Conservation (phyloP, 2,113 vertebrate species). For the Cacatua alba region DNA sequence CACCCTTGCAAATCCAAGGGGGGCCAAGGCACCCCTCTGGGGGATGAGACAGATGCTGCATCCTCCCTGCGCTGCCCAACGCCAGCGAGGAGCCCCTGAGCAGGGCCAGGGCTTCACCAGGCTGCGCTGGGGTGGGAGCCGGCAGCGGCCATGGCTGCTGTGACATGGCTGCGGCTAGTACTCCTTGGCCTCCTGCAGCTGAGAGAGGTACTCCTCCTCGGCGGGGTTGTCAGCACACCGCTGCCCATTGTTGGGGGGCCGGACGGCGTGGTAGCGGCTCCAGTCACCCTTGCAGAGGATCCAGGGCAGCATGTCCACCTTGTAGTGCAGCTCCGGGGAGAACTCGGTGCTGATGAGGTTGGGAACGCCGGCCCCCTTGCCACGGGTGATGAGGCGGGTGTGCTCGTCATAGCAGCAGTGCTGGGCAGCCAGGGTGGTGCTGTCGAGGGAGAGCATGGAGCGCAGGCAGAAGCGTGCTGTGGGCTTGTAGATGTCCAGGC, state of each 20-base stretch:
- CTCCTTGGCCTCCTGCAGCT: constrained; percentile 90
- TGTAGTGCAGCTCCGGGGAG: constrained; percentile 92
- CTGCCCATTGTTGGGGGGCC: constrained; percentile 88
- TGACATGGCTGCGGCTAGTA: constrained; percentile 70
- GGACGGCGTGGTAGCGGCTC: constrained; percentile 86
- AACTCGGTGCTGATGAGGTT: constrained; percentile 91
- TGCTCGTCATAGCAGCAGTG: constrained; percentile 89
- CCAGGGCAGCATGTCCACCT: constrained; percentile 91
- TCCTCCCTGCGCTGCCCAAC: neutral
- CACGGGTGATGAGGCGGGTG: constrained; percentile 86
- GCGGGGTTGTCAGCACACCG: constrained; percentile 84
- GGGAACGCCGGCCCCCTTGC: constrained; percentile 87
- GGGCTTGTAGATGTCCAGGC: constrained; percentile 90
- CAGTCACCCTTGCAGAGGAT: constrained; percentile 94
- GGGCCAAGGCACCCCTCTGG: neutral
- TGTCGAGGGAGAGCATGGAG: constrained; percentile 83
- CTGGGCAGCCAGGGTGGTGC: constrained; percentile 86
- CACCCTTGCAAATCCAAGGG: neutral
- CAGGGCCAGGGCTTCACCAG: neutral
- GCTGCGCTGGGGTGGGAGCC: neutral
- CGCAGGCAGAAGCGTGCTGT: constrained; percentile 87
- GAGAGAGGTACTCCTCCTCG: constrained; percentile 87
- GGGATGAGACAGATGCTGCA: fast-evolving
- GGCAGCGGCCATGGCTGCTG: fast-evolving
- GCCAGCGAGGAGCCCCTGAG: neutral